Evolutionary conservation across 2,797 vertebrate species (phyloP).

Genomic region (Leuciscus waleckii): DNA sequence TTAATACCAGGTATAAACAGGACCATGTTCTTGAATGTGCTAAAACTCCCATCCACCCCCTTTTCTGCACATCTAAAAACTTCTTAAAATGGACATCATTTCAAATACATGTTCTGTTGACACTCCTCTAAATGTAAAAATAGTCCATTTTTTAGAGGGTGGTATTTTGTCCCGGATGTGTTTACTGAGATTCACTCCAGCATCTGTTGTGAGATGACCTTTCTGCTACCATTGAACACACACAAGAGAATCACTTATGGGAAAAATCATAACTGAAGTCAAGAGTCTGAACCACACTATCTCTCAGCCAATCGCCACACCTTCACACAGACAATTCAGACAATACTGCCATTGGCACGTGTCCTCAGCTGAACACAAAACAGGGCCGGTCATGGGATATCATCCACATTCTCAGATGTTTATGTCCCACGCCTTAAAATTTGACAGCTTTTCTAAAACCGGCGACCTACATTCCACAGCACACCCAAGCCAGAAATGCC

Average conservation of each 20-base stretch:
- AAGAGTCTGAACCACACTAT: not conserved
- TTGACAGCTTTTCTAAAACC: constrained; percentile 38
- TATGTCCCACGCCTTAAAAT: constrained; percentile 14
- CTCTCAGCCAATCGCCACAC: not conserved
- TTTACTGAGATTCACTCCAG: not conserved
- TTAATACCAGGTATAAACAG: not conserved
- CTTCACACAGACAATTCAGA: not conserved
- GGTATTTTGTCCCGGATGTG: not conserved
- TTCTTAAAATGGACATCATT: not conserved
- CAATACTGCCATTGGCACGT: not conserved
- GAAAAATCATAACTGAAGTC: not conserved
- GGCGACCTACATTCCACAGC: constrained; percentile 22
- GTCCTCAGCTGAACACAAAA: not conserved
- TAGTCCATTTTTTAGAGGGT: too few relatives aligned
- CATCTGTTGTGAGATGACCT: not conserved
- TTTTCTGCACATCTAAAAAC: not conserved
- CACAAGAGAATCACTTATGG: not conserved
- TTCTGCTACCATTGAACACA: not conserved
- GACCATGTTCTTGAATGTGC: not conserved
- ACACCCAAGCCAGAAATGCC: constrained; percentile 37
- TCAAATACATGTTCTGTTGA: not conserved
- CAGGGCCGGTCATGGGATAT: constrained; percentile 35
- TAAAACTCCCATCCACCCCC: not conserved
- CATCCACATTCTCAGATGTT: constrained; percentile 30
- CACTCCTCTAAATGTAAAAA: not conserved